Conservation (phyloP, 2,113 vertebrate genomes). For the Cyprinodon tularosa region DNA sequence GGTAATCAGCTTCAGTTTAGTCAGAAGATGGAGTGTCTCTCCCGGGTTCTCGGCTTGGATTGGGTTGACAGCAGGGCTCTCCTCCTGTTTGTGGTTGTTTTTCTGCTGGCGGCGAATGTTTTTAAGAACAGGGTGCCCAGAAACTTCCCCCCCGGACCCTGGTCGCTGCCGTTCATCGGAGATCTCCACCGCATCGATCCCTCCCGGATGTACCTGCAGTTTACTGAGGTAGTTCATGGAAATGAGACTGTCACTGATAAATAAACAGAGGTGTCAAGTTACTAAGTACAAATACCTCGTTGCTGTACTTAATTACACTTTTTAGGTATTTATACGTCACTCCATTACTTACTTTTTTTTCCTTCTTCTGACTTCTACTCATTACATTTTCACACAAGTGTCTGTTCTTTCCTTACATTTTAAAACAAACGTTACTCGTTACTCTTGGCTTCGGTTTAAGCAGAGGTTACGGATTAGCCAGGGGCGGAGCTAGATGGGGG, state of each 20-base stretch:
- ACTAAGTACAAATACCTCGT: no score
- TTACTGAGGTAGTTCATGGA: not conserved
- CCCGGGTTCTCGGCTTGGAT: not conserved
- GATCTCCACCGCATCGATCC: not conserved
- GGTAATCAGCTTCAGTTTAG: not conserved
- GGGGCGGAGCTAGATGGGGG: no score
- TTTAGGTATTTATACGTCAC: no score
- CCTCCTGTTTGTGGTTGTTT: constrained; percentile 65
- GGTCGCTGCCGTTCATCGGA: constrained; percentile 46
- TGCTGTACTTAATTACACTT: no score
- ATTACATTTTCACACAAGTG: no score
- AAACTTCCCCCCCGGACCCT: constrained; percentile 80
- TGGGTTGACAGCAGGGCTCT: constrained; percentile 50
- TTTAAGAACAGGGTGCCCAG: constrained; percentile 58
- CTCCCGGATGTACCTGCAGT: constrained; percentile 14
- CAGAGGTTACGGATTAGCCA: no score
- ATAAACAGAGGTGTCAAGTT: not conserved
- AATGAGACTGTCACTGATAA: not conserved
- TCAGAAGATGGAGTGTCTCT: constrained; percentile 18
- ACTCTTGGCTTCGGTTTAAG: no score
- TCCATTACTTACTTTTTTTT: no score
- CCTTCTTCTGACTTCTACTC: no score
- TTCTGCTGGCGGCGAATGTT: constrained; percentile 69
- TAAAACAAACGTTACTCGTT: no score
- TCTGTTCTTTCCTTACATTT: no score